A percentile compares a stretch with the other conserved stretches of the same genome.
phyloP scores from a whole-genome alignment of 2,888 invertebrate species.

The Melanchra persicariae region DNA sequence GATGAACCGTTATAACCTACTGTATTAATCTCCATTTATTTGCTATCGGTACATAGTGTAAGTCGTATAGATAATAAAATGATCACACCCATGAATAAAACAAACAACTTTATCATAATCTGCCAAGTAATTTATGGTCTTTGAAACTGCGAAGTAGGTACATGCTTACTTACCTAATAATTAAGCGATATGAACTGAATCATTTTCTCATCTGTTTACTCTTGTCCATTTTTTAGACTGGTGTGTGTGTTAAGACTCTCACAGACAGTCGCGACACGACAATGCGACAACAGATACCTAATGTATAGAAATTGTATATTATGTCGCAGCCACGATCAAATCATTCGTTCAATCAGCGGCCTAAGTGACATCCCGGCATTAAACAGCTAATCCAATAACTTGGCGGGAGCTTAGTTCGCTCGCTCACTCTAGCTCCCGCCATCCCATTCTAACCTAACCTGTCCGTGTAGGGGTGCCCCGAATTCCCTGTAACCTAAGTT shows the following conservation, averaged over 20 bases:
- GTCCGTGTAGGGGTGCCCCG: too few species aligned
- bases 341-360: too few species aligned
- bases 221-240: background rate
- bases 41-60: background rate
- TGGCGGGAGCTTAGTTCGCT: too few species aligned
- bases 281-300: too few species aligned
- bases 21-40: background rate
- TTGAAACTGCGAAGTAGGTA: constrained; percentile 8
- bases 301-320: too few species aligned
- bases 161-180: background rate
- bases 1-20: background rate
- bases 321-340: too few species aligned
- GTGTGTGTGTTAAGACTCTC: background rate
- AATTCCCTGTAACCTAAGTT: too few species aligned
- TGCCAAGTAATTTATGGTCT: constrained; percentile 32
- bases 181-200: background rate
- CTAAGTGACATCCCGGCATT: too few species aligned
- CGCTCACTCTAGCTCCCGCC: too few species aligned
- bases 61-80: too few species aligned
- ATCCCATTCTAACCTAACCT: too few species aligned
- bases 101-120: constrained; percentile 37
- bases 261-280: background rate
- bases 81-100: background rate
- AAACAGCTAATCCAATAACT: too few species aligned
- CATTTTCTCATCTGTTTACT: background rate